Evolutionary conservation across 1,140 invertebrate genomes (phyloP).

Genomic region (Polypedilum pembai): DNA sequence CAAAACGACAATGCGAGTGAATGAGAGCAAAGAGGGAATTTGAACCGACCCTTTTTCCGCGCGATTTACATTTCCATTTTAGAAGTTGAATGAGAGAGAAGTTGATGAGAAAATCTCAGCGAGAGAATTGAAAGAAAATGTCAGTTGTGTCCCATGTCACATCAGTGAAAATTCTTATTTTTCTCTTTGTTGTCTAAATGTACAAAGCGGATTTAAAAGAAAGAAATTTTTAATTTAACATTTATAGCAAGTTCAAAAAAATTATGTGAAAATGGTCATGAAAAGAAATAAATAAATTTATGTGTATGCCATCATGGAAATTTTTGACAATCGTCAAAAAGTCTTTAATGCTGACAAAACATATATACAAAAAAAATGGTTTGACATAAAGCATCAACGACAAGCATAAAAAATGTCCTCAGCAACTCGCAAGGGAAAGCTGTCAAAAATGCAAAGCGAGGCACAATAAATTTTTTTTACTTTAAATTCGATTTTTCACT

Average conservation of each 20-base stretch:
- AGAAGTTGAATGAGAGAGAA: not conserved
- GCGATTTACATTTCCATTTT: constrained; percentile 5
- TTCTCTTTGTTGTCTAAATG: too few relatives aligned
- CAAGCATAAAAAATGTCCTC: not conserved
- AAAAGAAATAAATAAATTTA: constrained; percentile 5
- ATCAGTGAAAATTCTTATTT: not conserved
- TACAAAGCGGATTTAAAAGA: too few relatives aligned
- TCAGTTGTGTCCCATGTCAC: not conserved
- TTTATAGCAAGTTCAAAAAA: not conserved
- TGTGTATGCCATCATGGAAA: not conserved
- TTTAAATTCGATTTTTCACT: not conserved
- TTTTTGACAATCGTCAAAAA: not conserved
- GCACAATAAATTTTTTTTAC: not conserved
- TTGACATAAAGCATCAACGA: not conserved
- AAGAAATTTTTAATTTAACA: too few relatives aligned
- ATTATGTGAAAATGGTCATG: not conserved
- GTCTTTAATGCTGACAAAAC: not conserved
- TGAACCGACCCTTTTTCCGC: not conserved
- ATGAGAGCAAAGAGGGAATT: not conserved
- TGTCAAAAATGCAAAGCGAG: not conserved
- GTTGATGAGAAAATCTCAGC: constrained; percentile 4
- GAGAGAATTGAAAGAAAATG: not conserved
- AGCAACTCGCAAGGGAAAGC: not conserved
- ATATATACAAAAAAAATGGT: not conserved
- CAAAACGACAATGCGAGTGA: too few relatives aligned